A percentile compares a stretch with the other conserved stretches of the same genome.
phyloP scores from a whole-genome alignment of 2,113 vertebrate species.

The Rhabdomys dilectus region DNA sequence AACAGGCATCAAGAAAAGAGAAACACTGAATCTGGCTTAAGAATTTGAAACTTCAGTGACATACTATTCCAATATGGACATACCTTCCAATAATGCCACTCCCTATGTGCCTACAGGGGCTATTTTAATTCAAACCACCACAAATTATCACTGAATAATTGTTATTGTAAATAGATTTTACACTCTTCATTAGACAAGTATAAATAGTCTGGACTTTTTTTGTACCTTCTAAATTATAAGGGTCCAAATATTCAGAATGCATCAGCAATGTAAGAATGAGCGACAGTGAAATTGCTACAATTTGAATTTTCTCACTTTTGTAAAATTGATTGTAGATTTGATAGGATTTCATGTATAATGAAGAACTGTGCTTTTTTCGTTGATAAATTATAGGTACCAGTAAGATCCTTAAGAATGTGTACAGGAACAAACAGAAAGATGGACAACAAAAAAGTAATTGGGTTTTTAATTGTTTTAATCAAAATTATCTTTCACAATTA shows the following conservation, averaged over 20 bases:
- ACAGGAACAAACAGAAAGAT: neutral
- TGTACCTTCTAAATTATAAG: neutral
- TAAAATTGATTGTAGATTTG: neutral
- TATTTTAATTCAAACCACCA: neutral
- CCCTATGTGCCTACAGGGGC: too few species aligned
- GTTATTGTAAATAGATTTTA: neutral
- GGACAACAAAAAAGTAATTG: neutral
- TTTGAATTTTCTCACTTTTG: neutral
- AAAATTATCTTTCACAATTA: neutral
- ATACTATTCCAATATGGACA: neutral
- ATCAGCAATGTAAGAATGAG: neutral
- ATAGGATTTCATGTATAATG: neutral
- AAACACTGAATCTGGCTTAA: neutral
- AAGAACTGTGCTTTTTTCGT: neutral
- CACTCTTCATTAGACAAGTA: neutral
- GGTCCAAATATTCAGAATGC: neutral
- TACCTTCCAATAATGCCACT: neutral
- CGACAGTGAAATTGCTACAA: neutral
- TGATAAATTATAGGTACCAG: neutral
- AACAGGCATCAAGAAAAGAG: neutral
- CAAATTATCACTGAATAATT: neutral
- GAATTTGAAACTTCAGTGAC: neutral
- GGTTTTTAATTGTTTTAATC: neutral
- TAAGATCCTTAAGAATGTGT: neutral
- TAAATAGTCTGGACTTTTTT: neutral